Percentiles rank a stretch among this genome's conserved stretches.
phyloP scores from a whole-genome alignment of 2,888 invertebrate genomes.

The Sphinx pinastri region DNA sequence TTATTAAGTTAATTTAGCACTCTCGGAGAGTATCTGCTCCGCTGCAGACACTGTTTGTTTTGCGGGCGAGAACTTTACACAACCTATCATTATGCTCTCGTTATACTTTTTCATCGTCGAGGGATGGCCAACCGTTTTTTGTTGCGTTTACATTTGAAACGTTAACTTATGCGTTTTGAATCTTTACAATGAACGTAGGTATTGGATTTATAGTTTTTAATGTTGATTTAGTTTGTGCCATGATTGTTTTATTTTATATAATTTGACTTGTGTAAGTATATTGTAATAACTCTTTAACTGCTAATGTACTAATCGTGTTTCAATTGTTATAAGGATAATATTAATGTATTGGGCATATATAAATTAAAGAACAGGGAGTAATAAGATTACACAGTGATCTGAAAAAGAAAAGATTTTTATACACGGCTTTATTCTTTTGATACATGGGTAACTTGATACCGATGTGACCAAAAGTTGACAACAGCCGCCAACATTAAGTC shows the following conservation, averaged over 20 bases:
- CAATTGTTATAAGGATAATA: no score
- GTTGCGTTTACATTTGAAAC: background rate
- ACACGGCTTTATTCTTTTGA: background rate
- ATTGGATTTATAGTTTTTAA: background rate
- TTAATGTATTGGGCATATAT: no score
- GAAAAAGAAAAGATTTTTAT: background rate
- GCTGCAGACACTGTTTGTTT: constrained; percentile 79
- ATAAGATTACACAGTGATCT: background rate
- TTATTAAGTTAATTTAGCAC: constrained; percentile 78
- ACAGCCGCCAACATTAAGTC: constrained; percentile 52
- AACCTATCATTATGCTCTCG: constrained; percentile 80
- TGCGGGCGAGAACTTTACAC: constrained; percentile 81
- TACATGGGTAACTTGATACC: constrained; percentile 24
- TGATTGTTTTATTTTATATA: background rate
- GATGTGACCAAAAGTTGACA: constrained; percentile 54
- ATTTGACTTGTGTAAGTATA: background rate
- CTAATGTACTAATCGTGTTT: no score
- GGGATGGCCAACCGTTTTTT: constrained; percentile 59
- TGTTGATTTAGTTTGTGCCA: background rate
- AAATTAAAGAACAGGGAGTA: no score
- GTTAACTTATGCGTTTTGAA: background rate
- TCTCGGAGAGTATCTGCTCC: constrained; percentile 63
- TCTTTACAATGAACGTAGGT: background rate
- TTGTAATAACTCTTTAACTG: no score
- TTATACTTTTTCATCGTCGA: constrained; percentile 73